Base-by-base conservation (phyloP, 2,888 invertebrate genomes). In the Punctoribates punctum region DNA sequence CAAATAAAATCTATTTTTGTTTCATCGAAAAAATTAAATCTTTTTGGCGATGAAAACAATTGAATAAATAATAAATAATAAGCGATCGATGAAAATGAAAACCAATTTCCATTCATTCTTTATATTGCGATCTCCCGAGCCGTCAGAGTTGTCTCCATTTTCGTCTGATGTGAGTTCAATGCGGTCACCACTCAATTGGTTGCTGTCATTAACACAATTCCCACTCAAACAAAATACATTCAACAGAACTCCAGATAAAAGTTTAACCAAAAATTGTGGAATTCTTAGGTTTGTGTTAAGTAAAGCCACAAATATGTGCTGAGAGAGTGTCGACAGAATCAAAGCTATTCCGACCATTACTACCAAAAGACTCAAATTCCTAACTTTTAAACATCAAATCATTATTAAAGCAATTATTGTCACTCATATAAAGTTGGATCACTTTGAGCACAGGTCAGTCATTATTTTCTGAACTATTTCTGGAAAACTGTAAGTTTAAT, bases 31-130 rank as follows among this genome's bases (percentile, higher is more conserved):
- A 57, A 23, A 2, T 57, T 29, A 62, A 9, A 60, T 17, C 27
- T 48, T 72, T 72, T 72, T 72, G 23, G 48, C 25, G 46, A 46
- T 72, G n/a, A 72, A 72, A 46, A 48, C n/a, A 48, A 72, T 72
- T 15, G 23, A 46, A 72, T 72, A 72, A 25, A 72, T 48, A 1
- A 72, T 1, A 48, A 72, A 72, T 25, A 72, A 23, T 48, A 72
- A 25, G 17, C 72, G 42, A 48, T 72, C 72, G 20, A 72, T 25
- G 20, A 72, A 72, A 25, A 48, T 15, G 48, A 72, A 72, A 4
- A 72, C 0, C 17, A 72, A 48, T 17, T 48, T 15, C 72, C 72
- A 72, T 25, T 72, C 72, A 13, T 23, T 42, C 15, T 72, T 15
- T 17, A 38, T 42, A n/a, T 46, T 72, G 9, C 9, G n/a, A 46